Base-by-base conservation (phyloP, 2,797 vertebrate species). In the Momotus momota region DNA sequence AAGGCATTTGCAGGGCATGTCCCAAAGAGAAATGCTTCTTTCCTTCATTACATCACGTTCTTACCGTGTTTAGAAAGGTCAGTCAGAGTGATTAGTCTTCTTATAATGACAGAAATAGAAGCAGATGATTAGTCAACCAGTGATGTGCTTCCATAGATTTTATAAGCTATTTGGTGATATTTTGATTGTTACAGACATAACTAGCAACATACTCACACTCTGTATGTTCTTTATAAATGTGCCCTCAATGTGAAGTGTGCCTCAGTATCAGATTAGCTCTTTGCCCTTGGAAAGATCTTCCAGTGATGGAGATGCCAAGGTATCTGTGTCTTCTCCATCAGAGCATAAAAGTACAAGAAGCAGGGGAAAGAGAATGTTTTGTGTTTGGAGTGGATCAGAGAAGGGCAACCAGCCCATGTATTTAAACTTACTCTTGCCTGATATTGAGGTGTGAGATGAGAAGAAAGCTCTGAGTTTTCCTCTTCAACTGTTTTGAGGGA, bases 391-490 rank as follows among this genome's bases (percentile, higher is more conserved):
- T 29, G 31, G 45, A 43, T 82, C 9, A 16, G 31, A 58, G 71
- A 87, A 87, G 51, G 58, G 14, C 40, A 89, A 2, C 14, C 38
- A 69, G 33, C 19, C 41, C 35, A 13, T 65, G 19, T 45, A 40
- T 46, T 46, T 41, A 27, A 83, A 33, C 48, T 80, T 79, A 25
- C 1, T 12, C 26, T 82, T 84, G 6, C 3, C 29, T 77, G 62
- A 14, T 0, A 0, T 14, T 58, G 55, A 19, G 1, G 2, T 29
- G 8, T 12, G 62, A 73, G 55, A 60, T 1, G 2, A 77, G 58
- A 26, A 79, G 31, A 33, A 58, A 66, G 31, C 81, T 74, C 15
- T 57, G 65, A 31, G 22, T 31, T 62, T 54, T 23, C 33, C 14
- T 73, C 23, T 78, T 90, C 20, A 35, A 2, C 26, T 11, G 9